phyloP scores from a whole-genome alignment of 1,140 invertebrate species.

The Halesus radiatus region DNA sequence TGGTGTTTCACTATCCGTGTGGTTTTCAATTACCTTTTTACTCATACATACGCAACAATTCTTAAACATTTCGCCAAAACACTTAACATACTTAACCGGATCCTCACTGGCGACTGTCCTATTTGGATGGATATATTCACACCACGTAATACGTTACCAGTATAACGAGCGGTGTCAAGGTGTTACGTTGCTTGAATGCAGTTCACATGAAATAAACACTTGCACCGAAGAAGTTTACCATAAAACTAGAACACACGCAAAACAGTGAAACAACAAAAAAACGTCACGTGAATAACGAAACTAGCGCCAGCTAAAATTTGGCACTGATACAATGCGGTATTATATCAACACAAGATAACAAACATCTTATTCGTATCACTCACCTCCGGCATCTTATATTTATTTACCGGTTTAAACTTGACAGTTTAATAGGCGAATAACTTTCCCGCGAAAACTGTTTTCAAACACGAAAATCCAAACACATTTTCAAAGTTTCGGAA shows the following conservation, averaged over 20 bases:
- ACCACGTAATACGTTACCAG: not conserved
- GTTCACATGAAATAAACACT: not conserved
- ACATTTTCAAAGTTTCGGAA: not conserved
- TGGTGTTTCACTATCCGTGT: conserved; percentile 60
- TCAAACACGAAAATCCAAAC: too few species aligned
- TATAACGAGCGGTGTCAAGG: not conserved
- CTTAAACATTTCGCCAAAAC: conserved; percentile 66
- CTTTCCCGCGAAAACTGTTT: too few species aligned
- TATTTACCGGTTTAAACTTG: too few species aligned
- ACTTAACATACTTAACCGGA: conserved; percentile 19
- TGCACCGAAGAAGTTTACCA: not conserved
- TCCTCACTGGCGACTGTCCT: not conserved
- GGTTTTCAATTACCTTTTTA: conserved; percentile 67
- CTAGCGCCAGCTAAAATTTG: conserved; percentile 22
- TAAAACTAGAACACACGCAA: not conserved
- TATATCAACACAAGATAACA: not conserved
- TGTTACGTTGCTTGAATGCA: not conserved
- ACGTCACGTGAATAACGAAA: conserved; percentile 29
- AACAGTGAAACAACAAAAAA: conserved; percentile 11
- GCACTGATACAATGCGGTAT: not conserved
- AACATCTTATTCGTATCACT: conserved; percentile 4
- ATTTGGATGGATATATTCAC: not conserved
- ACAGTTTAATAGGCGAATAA: too few species aligned
- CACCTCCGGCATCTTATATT: not conserved
- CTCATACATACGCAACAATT: conserved; percentile 69